Base-by-base conservation (phyloP, 2,113 vertebrate species). In the Mungos mungo region DNA sequence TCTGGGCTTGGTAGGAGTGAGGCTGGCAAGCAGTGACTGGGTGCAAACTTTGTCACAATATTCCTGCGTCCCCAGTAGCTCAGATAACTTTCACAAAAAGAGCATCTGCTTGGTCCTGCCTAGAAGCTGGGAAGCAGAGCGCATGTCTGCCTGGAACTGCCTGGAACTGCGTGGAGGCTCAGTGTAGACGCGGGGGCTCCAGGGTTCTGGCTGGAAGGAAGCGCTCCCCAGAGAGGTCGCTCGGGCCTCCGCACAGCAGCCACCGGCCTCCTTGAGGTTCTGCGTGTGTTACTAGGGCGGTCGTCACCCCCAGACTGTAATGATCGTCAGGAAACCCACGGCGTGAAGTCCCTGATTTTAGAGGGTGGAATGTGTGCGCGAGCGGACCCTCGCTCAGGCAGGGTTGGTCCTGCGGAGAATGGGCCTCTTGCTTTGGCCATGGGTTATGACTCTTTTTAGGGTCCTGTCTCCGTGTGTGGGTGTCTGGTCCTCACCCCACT, bases 251-350 rank as follows among this genome's bases (percentile, higher is more conserved):
- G 77, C 41, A 4, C 0, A 1, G 83, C 0, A 1, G 83, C 74
- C 45, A 15, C 41, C 47, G 0, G 11, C 92, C 68, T 76, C 54
- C 1, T 38, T 5, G 87, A 54, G 47, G 74, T 5, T 1, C 74
- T 0, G 0, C 15, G n/a, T 54, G 38, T 65, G 74, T 29, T 27
- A 10, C 33, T 35, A 25, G 85, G 29, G 65, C 35, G 8, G 13
- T 11, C 0, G 7, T 29, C 54, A 15, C 45, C 47, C 52, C 52
- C 18, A n/a, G 1, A 23, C 5, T 2, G 0, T 2, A 3, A 7
- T 18, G 9, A 1, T 66, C 29, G 25, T 38, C 31, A 9, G 87
- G 35, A 69, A 11, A 0, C 23, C 1, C 1, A 0, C 15, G 25
- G 31, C 18, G 6, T n/a, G 4, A 19, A 19, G 63, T 21, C 31